Base-by-base conservation (phyloP, 1,140 invertebrate species). In the Trypoxylus dichotomus region DNA sequence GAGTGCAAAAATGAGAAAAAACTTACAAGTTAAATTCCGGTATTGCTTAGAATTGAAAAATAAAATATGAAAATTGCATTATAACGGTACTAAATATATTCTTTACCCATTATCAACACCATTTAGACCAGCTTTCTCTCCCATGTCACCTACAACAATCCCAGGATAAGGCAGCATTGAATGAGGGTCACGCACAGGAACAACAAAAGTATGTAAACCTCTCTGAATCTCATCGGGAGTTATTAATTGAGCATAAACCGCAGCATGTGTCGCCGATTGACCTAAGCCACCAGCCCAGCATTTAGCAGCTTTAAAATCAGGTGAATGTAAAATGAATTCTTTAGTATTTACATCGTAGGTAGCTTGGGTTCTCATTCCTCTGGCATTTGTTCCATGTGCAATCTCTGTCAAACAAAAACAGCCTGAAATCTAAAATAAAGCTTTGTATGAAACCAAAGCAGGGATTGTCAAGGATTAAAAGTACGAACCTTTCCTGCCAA, bases 331-430 rank as follows among this genome's bases (percentile, higher is more conserved):
- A 29, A 98, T 89, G 87, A 98, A 98, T 84, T 92, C 90, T 87
- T 94, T 87, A 2, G 90, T 92, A 25, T 87, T 86, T 0, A 91
- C 88, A 86, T 98, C 94, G 86, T 95, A 99, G 0, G 91, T 96
- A 2, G 97, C 97, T n/a, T 91, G 95, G 0, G 97, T 98, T 80
- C 93, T 90, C 89, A 98, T 94, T 37, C 92, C 92, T 82, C 95
- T 96, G 3, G 95, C 95, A 86, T 99, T 98, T 27, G 95, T 96
- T 0, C 97, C 97, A 88, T 99, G 97, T 54, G 93, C 91, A 72
- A 98, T 90, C 89, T 99, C 97, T n/a, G 97, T 99, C 63, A 99
- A 85, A 13, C 95, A 94, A 87, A 98, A 95, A 83, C 94, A 96
- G 1, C 95, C 94, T 76, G 92, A 87, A 37, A 93, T 90, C 91